A percentile compares a stretch with the other conserved stretches of the same genome.
These are phyloP conservation scores for Pseudoatta argentina DNA, from an alignment of 1,140 invertebrate genomes.

Conservation along the genomic window DNA sequence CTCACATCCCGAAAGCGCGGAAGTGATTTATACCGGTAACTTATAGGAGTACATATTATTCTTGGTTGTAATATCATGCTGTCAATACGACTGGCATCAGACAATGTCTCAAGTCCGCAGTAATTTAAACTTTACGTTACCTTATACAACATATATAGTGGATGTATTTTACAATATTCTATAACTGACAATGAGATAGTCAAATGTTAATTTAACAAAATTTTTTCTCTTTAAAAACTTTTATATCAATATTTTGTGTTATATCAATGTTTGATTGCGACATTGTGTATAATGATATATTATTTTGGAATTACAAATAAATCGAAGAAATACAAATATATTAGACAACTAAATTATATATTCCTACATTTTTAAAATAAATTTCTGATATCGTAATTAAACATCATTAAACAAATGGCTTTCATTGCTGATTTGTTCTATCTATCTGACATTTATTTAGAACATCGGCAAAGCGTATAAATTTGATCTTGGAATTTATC, in stretches of 20 bases:
- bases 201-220: neutral
- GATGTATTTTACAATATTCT: neutral
- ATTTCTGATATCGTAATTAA: slow-evolving; percentile 2
- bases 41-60: slow-evolving; percentile 32
- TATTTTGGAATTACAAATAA: neutral
- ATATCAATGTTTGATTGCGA: neutral
- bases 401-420: neutral
- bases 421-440: neutral
- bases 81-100: slow-evolving; percentile 37
- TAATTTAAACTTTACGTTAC: slow-evolving; percentile 25
- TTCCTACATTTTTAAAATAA: neutral
- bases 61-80: slow-evolving; percentile 42
- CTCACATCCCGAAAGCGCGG: slow-evolving; percentile 4
- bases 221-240: slow-evolving; percentile 5
- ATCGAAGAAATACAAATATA: neutral
- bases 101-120: slow-evolving; percentile 21
- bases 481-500: neutral
- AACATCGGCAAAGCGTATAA: neutral
- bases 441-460: slow-evolving; percentile 4
- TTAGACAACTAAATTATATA: neutral
- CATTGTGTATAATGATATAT: neutral
- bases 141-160: neutral
- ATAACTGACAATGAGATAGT: neutral
- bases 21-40: slow-evolving; percentile 26
- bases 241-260: neutral